phyloP scores from a whole-genome alignment of 2,797 vertebrate genomes.

The Bufotes viridis region DNA sequence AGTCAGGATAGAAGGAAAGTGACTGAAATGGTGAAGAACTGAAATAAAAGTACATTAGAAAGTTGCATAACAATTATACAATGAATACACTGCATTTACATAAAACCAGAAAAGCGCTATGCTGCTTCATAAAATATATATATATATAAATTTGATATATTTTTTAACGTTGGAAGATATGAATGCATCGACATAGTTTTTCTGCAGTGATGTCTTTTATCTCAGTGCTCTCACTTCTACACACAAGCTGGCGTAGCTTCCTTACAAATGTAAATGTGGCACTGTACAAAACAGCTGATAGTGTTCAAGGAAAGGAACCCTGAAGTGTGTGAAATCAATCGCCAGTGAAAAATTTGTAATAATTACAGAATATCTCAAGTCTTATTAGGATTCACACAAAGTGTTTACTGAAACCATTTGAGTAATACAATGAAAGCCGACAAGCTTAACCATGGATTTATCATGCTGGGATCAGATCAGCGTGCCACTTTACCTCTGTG shows the following conservation, averaged over 20 bases:
- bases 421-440: constrained; percentile 42
- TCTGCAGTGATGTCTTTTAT: background rate
- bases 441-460: constrained; percentile 29
- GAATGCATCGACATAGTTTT: background rate
- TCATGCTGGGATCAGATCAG: constrained; percentile 58
- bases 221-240: background rate
- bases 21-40: too few species aligned
- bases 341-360: background rate
- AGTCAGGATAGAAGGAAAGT: too few species aligned
- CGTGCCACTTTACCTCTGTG: constrained; percentile 48
- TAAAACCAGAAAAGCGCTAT: background rate
- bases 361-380: constrained; percentile 8
- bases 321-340: constrained; percentile 4
- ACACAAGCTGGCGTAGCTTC: background rate
- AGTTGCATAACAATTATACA: too few species aligned
- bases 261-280: background rate
- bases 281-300: background rate
- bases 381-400: constrained; percentile 30
- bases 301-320: background rate
- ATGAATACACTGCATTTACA: too few species aligned
- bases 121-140: background rate
- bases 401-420: constrained; percentile 18
- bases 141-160: background rate
- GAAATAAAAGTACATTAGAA: too few species aligned
- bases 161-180: background rate